These are phyloP conservation scores for Pinctada fucata DNA, from an alignment of 2,888 invertebrate species.

Conservation along the genomic window DNA sequence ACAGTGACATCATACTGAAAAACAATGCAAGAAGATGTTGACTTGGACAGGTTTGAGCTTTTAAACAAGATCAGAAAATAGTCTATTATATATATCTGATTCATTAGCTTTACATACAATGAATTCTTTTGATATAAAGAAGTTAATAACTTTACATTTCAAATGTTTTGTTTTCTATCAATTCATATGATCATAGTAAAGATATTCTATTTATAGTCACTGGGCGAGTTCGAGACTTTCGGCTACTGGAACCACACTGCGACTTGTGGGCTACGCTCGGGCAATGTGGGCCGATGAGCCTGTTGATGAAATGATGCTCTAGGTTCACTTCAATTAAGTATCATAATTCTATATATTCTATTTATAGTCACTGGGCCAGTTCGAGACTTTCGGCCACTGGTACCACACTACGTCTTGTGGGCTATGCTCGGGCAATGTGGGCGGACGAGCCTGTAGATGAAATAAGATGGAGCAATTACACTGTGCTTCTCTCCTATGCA, in stretches of 20 bases:
- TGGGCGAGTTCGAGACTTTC: slow-evolving; percentile 59
- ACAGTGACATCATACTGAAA: no score
- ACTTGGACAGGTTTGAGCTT: no score
- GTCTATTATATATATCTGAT: no score
- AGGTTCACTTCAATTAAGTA: background rate
- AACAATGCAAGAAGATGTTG: no score
- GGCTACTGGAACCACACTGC: slow-evolving; percentile 63
- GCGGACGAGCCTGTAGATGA: slow-evolving; percentile 62
- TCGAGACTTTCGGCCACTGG: slow-evolving; percentile 64
- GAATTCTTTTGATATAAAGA: no score
- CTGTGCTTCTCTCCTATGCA: slow-evolving; percentile 67
- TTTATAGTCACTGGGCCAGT: slow-evolving; percentile 59
- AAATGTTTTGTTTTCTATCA: no score
- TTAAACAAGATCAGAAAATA: no score
- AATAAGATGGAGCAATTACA: slow-evolving; percentile 63
- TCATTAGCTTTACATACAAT: no score
- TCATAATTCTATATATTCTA: slow-evolving; percentile 11
- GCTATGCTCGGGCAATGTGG: slow-evolving; percentile 63
- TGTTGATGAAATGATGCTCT: slow-evolving; percentile 54
- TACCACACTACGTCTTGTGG: slow-evolving; percentile 58
- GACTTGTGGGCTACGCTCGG: slow-evolving; percentile 59
- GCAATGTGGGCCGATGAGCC: slow-evolving; percentile 62
- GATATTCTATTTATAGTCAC: slow-evolving; percentile 52
- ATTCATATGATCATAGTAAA: no score
- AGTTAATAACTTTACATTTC: no score